Evolutionary conservation across 2,797 vertebrate species (phyloP).

Genomic region (Smutsia gigantea): DNA sequence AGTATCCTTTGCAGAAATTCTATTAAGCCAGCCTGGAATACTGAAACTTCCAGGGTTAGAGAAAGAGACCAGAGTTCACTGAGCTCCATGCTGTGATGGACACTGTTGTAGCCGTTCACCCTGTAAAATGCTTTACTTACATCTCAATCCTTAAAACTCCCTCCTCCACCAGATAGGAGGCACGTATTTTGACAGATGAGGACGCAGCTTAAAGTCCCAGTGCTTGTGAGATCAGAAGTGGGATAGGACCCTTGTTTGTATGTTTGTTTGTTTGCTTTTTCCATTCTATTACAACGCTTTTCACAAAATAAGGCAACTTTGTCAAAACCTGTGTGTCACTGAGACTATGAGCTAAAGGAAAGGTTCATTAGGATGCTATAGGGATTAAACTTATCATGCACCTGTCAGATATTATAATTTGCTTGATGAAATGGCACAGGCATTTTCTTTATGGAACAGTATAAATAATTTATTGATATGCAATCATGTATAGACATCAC

Average conservation of each 20-base stretch:
- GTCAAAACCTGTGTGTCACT: background rate
- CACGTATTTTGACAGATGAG: background rate
- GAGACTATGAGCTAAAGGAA: background rate
- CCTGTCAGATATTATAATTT: background rate
- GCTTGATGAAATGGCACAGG: background rate
- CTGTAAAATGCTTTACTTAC: background rate
- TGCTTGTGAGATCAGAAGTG: background rate
- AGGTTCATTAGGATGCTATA: background rate
- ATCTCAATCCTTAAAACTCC: background rate
- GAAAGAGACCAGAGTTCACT: background rate
- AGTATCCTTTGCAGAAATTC: background rate
- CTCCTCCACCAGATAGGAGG: background rate
- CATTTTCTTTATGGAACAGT: background rate
- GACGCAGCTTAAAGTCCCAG: background rate
- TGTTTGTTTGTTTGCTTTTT: background rate
- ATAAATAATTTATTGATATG: background rate
- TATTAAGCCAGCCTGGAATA: background rate
- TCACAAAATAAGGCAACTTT: background rate
- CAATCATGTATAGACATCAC: background rate
- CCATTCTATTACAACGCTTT: background rate
- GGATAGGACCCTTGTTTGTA: too few species aligned
- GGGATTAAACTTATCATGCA: background rate
- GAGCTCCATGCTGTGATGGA: background rate
- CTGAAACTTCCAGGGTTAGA: background rate
- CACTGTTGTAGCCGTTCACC: rapidly evolving